These are phyloP conservation scores for Drosophila azteca DNA, from an alignment of 1,140 invertebrate species.

Conservation along the genomic window DNA sequence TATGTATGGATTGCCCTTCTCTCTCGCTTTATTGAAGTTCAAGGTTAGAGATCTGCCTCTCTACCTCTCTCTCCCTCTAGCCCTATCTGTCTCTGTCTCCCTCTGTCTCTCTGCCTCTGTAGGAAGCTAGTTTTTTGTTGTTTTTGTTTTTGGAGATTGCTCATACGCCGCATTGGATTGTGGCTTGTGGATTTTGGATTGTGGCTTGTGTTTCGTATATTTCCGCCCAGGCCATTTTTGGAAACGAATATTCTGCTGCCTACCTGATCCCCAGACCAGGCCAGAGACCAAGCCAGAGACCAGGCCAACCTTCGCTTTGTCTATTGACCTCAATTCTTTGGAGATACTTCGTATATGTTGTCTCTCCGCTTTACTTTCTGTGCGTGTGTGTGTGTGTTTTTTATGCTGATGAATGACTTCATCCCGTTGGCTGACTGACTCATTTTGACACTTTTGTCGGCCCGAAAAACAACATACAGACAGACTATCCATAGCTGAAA, in stretches of 20 bases:
- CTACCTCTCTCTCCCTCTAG: conserved; percentile 15
- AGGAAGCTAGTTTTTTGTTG: conserved; percentile 53
- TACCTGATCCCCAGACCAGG: conserved; percentile 19
- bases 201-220: conserved; percentile 32
- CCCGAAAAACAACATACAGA: too few relatives aligned
- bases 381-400: conserved; percentile 4
- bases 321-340: conserved; percentile 73
- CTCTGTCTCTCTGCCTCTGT: conserved; percentile 4
- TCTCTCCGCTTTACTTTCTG: conserved; percentile 7
- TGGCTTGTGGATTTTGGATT: conserved; percentile 17
- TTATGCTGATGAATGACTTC: conserved; percentile 48
- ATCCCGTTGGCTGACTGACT: conserved; percentile 41
- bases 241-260: conserved; percentile 17
- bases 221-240: conserved; percentile 54
- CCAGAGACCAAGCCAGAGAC: too few relatives aligned
- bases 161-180: conserved; percentile 55
- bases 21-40: conserved; percentile 71
- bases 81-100: neutral
- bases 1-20: neutral
- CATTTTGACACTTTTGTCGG: conserved; percentile 29
- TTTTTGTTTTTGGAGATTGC: conserved; percentile 30
- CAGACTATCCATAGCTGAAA: neutral
- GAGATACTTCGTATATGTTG: conserved; percentile 16
- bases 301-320: conserved; percentile 63
- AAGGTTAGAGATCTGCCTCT: conserved; percentile 54